A percentile compares a stretch with the other conserved stretches of the same genome.
Evolutionary conservation across 2,888 invertebrate species (phyloP).

Genomic region (Watsonalla cultraria): DNA sequence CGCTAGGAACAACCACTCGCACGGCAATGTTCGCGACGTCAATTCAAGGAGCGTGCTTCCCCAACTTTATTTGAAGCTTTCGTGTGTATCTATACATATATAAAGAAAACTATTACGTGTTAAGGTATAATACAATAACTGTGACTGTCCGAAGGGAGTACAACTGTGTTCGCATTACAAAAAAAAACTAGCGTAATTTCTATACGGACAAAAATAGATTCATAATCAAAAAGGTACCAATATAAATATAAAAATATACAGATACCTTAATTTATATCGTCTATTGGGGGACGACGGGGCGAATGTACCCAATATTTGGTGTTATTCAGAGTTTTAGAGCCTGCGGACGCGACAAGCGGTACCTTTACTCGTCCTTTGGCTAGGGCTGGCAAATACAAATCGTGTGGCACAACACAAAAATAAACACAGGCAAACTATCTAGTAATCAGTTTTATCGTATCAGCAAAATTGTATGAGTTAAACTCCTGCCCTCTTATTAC

Average conservation of each 20-base stretch:
- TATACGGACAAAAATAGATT: constrained; percentile 78
- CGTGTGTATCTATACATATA: constrained; percentile 61
- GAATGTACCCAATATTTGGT: constrained; percentile 14
- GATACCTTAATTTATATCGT: constrained; percentile 65
- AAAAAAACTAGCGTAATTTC: constrained; percentile 78
- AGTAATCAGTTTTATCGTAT: too few species aligned
- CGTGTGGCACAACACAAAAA: too few species aligned
- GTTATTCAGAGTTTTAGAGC: background rate
- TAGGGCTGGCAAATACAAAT: background rate
- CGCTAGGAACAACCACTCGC: constrained; percentile 43
- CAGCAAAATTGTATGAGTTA: too few species aligned
- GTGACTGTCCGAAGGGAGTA: constrained; percentile 58
- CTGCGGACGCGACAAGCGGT: background rate
- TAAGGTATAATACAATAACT: constrained; percentile 70
- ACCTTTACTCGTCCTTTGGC: background rate
- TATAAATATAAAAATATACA: constrained; percentile 72
- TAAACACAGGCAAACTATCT: too few species aligned
- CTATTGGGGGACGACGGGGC: constrained; percentile 50
- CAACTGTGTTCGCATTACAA: constrained; percentile 60
- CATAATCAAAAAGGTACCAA: constrained; percentile 87
- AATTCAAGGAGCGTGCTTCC: constrained; percentile 68
- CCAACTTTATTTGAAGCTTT: constrained; percentile 56
- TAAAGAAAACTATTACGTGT: constrained; percentile 62
- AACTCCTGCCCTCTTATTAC: too few species aligned
- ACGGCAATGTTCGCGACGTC: constrained; percentile 56